Percentiles rank a stretch among this genome's conserved stretches.
Conservation (phyloP, 2,797 vertebrate species). For the Oreochromis grahami region DNA sequence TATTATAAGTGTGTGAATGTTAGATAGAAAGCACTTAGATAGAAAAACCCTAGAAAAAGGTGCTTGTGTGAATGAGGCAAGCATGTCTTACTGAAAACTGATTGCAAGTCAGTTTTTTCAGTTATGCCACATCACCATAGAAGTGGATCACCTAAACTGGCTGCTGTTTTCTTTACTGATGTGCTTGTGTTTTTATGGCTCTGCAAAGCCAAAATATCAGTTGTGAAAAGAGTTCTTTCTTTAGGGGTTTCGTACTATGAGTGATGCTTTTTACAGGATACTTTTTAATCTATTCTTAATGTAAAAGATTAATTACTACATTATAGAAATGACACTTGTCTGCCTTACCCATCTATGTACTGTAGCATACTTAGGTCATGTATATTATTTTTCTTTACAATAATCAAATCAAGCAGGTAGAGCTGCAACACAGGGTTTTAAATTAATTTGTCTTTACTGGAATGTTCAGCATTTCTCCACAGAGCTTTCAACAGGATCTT, state of each 20-base stretch:
- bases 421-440: background rate
- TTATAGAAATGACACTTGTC: background rate
- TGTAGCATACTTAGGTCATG: background rate
- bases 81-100: background rate
- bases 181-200: background rate
- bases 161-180: background rate
- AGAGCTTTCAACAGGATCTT: background rate
- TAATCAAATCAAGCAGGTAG: background rate
- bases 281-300: background rate
- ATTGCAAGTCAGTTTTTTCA: background rate
- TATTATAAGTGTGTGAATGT: background rate
- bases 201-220: background rate
- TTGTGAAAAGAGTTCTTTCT: background rate
- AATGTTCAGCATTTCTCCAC: slow-evolving; percentile 3
- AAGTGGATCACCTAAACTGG: background rate
- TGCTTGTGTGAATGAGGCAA: background rate
- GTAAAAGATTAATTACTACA: background rate
- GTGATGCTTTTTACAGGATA: background rate
- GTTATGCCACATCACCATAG: background rate
- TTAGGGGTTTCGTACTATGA: accelerated
- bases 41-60: background rate
- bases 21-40: background rate
- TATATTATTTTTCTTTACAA: slow-evolving; percentile 20
- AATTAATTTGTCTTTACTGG: background rate
- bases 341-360: background rate